Conservation (phyloP, 1,140 invertebrate genomes). For the Penaeus chinensis region DNA sequence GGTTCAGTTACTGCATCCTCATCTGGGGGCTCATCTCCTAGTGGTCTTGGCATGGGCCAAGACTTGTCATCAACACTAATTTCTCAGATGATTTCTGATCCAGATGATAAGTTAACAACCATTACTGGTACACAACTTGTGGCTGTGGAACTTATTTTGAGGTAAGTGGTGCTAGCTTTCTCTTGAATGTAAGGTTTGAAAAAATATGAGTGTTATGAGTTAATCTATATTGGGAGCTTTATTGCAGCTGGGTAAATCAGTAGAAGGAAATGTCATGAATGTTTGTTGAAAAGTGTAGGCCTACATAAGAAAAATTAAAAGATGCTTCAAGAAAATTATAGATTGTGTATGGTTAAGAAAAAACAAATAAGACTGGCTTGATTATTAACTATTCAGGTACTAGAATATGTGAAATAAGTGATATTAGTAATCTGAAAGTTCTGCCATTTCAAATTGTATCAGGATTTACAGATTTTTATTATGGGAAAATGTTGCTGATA, state of each 20-base stretch:
- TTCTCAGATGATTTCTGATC: not conserved
- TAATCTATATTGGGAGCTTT: no score
- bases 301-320: no score
- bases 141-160: constrained; percentile 37
- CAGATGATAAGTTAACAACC: not conserved
- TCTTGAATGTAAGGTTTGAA: no score
- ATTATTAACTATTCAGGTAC: no score
- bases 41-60: constrained; percentile 2
- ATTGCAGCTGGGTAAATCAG: no score
- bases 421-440: not conserved
- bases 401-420: no score
- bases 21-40: constrained; percentile 10
- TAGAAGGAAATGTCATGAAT: no score
- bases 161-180: not conserved
- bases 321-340: no score
- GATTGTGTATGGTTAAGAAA: no score
- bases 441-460: not conserved
- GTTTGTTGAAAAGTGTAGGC: no score
- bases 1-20: not conserved
- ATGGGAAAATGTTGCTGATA: not conserved
- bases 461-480: not conserved
- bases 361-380: no score
- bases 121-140: constrained; percentile 17
- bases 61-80: constrained; percentile 2
- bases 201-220: no score